Evolutionary conservation across 2,888 invertebrate species (phyloP).

Genomic region (Acrobasis suavella): DNA sequence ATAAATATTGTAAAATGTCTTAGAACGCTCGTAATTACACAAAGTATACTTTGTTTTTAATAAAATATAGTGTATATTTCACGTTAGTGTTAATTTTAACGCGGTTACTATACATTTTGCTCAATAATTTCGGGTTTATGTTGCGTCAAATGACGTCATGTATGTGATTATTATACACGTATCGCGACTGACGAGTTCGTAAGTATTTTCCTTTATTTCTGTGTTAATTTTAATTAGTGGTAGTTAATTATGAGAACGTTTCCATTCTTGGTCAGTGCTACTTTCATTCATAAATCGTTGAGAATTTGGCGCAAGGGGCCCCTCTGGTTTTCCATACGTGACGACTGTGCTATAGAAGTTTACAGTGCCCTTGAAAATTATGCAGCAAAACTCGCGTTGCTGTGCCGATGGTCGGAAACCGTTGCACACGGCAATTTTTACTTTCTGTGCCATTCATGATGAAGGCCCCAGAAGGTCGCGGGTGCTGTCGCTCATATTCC

Average conservation of each 20-base stretch:
- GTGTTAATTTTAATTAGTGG: conserved; percentile 63
- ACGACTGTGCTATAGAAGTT: conserved; percentile 44
- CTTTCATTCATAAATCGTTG: conserved; percentile 75
- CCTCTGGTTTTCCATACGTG: conserved; percentile 51
- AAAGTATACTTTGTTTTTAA: conserved; percentile 68
- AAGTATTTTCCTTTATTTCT: conserved; percentile 79
- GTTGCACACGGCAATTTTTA: conserved; percentile 41
- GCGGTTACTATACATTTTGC: conserved; percentile 72
- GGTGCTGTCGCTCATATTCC: conserved; percentile 44
- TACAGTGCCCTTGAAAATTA: conserved; percentile 81
- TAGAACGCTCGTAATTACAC: conserved; percentile 76
- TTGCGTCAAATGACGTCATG: conserved; percentile 83
- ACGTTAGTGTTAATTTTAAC: conserved; percentile 67
- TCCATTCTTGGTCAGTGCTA: conserved; percentile 45
- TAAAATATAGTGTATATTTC: conserved; percentile 71
- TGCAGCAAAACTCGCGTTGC: conserved; percentile 76
- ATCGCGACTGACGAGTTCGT: conserved; percentile 79
- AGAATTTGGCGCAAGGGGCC: conserved; percentile 45
- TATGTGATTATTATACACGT: conserved; percentile 80
- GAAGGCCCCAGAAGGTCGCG: conserved; percentile 40
- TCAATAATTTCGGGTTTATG: conserved; percentile 78
- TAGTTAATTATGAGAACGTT: conserved; percentile 50
- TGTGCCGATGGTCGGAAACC: conserved; percentile 50
- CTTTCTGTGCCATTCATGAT: conserved; percentile 56
- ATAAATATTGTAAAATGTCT: conserved; percentile 80